phyloP scores from a whole-genome alignment of 37 sponge, comb jelly and placozoan species.

The Spongilla lacustris region DNA sequence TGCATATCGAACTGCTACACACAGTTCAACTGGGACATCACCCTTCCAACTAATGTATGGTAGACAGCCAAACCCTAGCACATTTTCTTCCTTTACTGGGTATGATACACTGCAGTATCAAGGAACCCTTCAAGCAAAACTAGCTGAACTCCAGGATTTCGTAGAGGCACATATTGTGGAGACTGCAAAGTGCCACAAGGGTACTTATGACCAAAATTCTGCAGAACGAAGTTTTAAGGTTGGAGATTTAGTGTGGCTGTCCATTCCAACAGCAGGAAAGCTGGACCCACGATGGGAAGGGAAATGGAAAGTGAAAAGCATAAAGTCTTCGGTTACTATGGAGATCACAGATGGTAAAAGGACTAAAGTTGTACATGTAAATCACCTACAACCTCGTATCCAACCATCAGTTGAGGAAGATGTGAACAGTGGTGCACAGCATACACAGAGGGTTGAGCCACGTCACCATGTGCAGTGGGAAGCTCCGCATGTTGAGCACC shows the following conservation, averaged over 20 bases:
- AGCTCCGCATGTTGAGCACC: too few species aligned
- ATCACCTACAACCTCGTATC: constrained; percentile 10
- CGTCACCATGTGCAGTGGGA: too few species aligned
- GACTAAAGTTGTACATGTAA: constrained; percentile 33
- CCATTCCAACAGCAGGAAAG: too few species aligned
- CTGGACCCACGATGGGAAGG: constrained; percentile 46
- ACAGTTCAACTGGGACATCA: constrained; percentile 34
- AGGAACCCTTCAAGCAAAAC: too few species aligned
- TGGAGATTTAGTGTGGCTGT: constrained; percentile 39
- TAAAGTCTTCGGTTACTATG: constrained; percentile 11
- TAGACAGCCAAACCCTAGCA: background rate
- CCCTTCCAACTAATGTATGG: constrained; percentile 69
- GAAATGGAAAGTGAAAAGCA: background rate
- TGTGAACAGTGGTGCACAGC: too few species aligned
- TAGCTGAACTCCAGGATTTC: constrained; percentile 26
- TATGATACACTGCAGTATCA: too few species aligned
- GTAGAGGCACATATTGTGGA: constrained; percentile 24
- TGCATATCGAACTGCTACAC: constrained; percentile 51
- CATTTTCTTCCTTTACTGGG: background rate
- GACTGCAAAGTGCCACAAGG: constrained; percentile 28
- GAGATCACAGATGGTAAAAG: constrained; percentile 34
- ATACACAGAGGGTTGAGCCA: too few species aligned
- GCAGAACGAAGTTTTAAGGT: background rate
- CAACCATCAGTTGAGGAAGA: too few species aligned
- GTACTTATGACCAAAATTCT: constrained; percentile 11